Evolutionary conservation across 2,797 vertebrate genomes (phyloP).

Genomic region (Bovichtus diacanthus): DNA sequence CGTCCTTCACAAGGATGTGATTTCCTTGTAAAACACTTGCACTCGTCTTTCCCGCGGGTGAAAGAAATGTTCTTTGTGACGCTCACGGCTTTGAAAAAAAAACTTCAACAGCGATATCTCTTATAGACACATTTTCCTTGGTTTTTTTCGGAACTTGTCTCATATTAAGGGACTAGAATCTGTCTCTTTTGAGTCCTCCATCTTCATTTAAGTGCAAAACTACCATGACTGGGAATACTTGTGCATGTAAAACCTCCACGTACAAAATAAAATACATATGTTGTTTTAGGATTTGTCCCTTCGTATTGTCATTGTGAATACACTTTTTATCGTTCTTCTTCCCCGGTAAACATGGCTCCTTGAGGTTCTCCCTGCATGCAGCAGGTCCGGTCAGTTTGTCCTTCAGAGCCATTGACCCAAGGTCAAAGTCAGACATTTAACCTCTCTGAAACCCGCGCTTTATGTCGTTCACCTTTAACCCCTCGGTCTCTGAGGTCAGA

Average conservation of each 20-base stretch:
- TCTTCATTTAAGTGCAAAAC: too few relatives aligned
- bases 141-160: neutral
- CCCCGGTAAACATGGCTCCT: neutral
- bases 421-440: slow-evolving; percentile 38
- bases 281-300: neutral
- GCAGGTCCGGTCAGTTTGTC: slow-evolving; percentile 28
- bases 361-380: neutral
- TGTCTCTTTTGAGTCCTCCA: neutral
- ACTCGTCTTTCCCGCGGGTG: neutral
- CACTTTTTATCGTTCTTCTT: neutral
- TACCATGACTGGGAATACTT: too few relatives aligned
- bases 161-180: neutral
- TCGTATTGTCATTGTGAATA: neutral
- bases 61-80: neutral
- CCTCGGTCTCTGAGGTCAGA: slow-evolving; percentile 35
- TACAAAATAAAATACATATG: neutral
- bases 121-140: neutral
- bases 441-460: slow-evolving; percentile 37
- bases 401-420: slow-evolving; percentile 28
- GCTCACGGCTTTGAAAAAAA: neutral
- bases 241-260: too few relatives aligned
- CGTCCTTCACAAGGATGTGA: slow-evolving; percentile 23
- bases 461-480: slow-evolving; percentile 64
- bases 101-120: too few relatives aligned
- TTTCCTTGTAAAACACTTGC: slow-evolving; percentile 40